Conservation (phyloP, 2,888 invertebrate genomes). For the Lucinisca nassula region DNA sequence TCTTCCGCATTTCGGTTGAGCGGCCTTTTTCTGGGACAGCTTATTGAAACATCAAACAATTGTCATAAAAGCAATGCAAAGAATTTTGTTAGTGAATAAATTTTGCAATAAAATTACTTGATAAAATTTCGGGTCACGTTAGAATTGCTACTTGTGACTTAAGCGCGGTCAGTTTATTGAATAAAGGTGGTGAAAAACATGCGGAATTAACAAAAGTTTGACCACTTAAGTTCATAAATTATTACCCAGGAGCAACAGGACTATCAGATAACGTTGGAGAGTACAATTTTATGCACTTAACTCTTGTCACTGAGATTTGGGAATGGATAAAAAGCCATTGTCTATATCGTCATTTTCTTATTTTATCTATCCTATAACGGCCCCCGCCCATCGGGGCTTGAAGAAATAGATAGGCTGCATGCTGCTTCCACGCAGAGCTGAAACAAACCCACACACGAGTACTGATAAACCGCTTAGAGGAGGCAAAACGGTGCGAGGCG, state of each 20-base stretch:
- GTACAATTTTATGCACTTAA: neutral
- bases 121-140: neutral
- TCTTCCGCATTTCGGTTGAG: too few relatives aligned
- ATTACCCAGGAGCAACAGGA: neutral
- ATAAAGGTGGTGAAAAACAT: neutral
- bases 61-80: neutral
- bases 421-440: too few relatives aligned
- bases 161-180: neutral
- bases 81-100: neutral
- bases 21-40: neutral
- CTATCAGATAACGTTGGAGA: neutral
- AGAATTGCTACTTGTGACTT: neutral
- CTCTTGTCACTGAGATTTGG: too few relatives aligned
- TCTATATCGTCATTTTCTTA: too few relatives aligned
- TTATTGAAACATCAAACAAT: neutral
- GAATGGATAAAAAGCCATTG: too few relatives aligned
- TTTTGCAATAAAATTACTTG: constrained; percentile 4
- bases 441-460: too few relatives aligned
- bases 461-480: too few relatives aligned
- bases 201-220: neutral
- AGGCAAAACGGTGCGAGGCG: too few relatives aligned
- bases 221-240: neutral
- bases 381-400: too few relatives aligned
- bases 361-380: too few relatives aligned
- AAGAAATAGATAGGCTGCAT: too few relatives aligned